Percentiles rank a stretch among this genome's conserved stretches.
These are phyloP conservation scores for Isichthys henryi DNA, from an alignment of 2,113 vertebrate genomes.

Conservation along the genomic window DNA sequence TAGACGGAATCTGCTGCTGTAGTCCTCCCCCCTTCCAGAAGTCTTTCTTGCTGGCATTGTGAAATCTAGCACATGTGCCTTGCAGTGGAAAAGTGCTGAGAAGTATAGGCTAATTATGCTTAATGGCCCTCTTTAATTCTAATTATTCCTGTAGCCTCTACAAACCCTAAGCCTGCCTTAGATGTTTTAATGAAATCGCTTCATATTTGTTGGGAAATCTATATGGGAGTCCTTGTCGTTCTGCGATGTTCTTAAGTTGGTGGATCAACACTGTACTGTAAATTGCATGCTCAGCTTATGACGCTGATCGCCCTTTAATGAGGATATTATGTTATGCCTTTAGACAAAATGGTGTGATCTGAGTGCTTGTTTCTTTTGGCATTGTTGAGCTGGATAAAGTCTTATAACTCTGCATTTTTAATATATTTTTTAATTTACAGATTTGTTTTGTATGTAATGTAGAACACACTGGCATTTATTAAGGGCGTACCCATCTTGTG, in stretches of 20 bases:
- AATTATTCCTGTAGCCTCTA: slow-evolving; percentile 33
- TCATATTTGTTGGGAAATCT: not conserved
- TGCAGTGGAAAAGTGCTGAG: slow-evolving; percentile 35
- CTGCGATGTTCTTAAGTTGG: not conserved
- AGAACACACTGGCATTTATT: not conserved
- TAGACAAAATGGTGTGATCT: not conserved
- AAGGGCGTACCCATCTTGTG: not conserved
- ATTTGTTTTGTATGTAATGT: not conserved
- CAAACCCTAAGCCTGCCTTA: slow-evolving; percentile 13
- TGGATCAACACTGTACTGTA: not conserved
- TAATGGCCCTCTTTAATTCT: slow-evolving; percentile 39
- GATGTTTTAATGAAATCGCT: not conserved
- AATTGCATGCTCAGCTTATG: not conserved
- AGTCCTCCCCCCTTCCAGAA: too few relatives aligned
- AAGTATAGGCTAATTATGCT: slow-evolving; percentile 38
- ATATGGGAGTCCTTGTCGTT: slow-evolving; percentile 25
- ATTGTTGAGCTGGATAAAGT: not conserved
- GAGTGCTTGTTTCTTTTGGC: not conserved
- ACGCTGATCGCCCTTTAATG: not conserved
- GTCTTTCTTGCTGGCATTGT: slow-evolving; percentile 16
- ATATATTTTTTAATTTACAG: not conserved
- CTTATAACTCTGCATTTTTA: not conserved
- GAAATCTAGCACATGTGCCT: slow-evolving; percentile 38
- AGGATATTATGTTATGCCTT: not conserved
- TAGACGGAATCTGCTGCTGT: not conserved